Conservation (phyloP, 2,888 invertebrate species). For the Asteroscopus sphinx region DNA sequence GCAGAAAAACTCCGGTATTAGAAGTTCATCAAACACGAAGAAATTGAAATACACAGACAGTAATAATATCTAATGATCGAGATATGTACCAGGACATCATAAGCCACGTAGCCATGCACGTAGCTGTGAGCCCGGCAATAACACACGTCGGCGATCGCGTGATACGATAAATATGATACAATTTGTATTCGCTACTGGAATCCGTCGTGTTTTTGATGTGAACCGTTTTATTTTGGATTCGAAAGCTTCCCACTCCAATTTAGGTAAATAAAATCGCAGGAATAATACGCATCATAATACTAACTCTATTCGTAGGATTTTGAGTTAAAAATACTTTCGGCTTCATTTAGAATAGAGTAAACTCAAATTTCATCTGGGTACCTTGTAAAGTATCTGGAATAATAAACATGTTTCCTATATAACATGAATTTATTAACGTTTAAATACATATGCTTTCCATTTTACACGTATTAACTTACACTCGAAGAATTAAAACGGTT, state of each 20-base stretch:
- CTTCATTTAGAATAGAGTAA: no score
- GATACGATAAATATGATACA: slow-evolving; percentile 49
- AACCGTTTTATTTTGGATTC: slow-evolving; percentile 35
- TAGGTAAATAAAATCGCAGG: slow-evolving; percentile 1
- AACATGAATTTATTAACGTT: neutral
- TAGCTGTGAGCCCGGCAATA: slow-evolving; percentile 40
- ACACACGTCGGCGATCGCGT: slow-evolving; percentile 39
- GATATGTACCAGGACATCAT: slow-evolving; percentile 44
- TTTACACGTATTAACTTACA: neutral
- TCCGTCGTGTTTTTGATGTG: slow-evolving; percentile 36
- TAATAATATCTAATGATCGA: slow-evolving; percentile 16
- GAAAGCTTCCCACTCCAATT: slow-evolving; percentile 26
- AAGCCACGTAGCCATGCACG: slow-evolving; percentile 20
- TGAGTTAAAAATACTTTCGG: neutral
- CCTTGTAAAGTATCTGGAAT: no score
- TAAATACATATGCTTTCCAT: neutral
- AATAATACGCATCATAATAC: slow-evolving; percentile 16
- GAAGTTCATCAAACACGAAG: neutral
- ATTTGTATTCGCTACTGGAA: slow-evolving; percentile 46
- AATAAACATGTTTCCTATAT: no score
- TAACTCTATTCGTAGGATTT: no score
- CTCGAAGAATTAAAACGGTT: slow-evolving; percentile 6
- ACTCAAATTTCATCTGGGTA: no score
- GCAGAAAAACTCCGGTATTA: no score
- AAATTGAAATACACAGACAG: neutral